Conservation (phyloP, 1,140 invertebrate genomes). For the Caenorhabditis remanei region DNA sequence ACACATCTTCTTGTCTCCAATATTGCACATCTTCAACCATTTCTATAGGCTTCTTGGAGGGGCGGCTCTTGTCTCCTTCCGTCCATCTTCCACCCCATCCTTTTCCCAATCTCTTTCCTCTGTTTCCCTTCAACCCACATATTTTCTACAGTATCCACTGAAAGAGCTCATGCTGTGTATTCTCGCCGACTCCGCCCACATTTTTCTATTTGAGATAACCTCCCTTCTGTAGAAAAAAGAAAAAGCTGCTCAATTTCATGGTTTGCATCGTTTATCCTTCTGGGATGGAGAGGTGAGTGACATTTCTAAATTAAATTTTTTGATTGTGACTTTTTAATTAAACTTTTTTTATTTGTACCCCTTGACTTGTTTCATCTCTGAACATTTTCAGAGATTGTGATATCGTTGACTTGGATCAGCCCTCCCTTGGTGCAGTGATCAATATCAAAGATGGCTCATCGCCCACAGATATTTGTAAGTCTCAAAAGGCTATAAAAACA, state of each 20-base stretch:
- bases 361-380: too few relatives aligned
- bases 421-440: constrained; percentile 19
- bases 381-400: constrained; percentile 29
- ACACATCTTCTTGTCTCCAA: background rate
- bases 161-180: constrained; percentile 13
- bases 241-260: constrained; percentile 7
- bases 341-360: background rate
- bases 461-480: constrained; percentile 45
- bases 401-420: constrained; percentile 40
- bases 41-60: constrained; percentile 32
- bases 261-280: constrained; percentile 38
- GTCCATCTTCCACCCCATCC: background rate
- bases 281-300: constrained; percentile 41
- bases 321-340: background rate
- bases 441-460: constrained; percentile 46
- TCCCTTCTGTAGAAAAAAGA: background rate
- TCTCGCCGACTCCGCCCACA: background rate
- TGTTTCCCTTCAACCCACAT: background rate
- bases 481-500: background rate
- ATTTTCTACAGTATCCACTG: constrained; percentile 9
- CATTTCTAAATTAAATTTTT: constrained; percentile 34
- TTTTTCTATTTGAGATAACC: constrained; percentile 31
- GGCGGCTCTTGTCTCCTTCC: constrained; percentile 7
- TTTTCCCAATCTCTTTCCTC: background rate
- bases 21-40: constrained; percentile 46